Evolutionary conservation across 2,797 vertebrate species (phyloP), one percentile per base, ranked within the genome.

Genomic region (Orientallactaga sibirica): DNA sequence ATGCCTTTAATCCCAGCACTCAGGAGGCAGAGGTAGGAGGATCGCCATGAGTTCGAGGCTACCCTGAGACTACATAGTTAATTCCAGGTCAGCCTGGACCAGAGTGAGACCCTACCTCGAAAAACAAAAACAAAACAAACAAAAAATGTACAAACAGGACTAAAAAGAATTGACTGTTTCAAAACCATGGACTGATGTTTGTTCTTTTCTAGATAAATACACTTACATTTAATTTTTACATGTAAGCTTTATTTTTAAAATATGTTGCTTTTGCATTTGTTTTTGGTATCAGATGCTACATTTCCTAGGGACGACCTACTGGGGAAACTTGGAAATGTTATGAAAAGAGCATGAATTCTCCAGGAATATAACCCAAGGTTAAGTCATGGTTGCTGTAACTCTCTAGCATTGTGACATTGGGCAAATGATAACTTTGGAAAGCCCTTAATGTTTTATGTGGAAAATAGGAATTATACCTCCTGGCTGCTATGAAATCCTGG

Each of bases 131-230:
- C n/a, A n/a, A n/a, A n/a, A n/a, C n/a, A n/a, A n/a, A n/a, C n/a
- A n/a, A 37, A 37, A 48, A 92, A 83, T 74, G 1, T 86, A 67
- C 75, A 86, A 94, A 89, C 1, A 87, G 20, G 7, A 27, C 11
- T 93, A 27, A 25, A 64, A 86, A 41, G 58, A 67, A 67, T 76
- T 64, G 71, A 5, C 52, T 82, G 77, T 93, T 86, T 93, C n/a
- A 84, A 90, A 89, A 7, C 14, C 24, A 0, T 12, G 87, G 66
- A 75, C 20, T 77, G 37, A 75, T 66, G 94, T 84, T 86, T 73
- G 0, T 78, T 78, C 8, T 88, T 92, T 81, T 16, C 29, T 29
- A 80, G 61, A 37, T 62, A 77, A 52, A 88, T 48, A 37, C 29
- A 11, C 52, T 20, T 52, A 41, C 24, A 24, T 92, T 83, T 92